phyloP scores from a whole-genome alignment of 2,888 invertebrate genomes.

The Sympetrum striolatum region DNA sequence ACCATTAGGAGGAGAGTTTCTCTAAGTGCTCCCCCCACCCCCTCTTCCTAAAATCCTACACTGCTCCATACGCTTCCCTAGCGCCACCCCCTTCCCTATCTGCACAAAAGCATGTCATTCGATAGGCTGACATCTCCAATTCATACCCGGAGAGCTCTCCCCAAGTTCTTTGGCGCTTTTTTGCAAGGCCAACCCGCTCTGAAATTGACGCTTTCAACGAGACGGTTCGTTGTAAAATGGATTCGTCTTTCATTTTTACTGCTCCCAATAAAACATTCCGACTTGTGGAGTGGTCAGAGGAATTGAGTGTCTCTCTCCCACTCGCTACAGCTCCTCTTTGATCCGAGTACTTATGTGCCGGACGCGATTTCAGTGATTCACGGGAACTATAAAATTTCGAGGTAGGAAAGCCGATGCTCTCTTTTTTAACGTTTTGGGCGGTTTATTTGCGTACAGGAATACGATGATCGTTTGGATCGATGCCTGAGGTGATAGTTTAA shows the following conservation, averaged over 20 bases:
- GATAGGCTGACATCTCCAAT: neutral
- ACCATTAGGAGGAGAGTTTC: conserved; percentile 1
- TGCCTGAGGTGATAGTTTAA: too few relatives aligned
- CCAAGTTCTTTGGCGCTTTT: neutral
- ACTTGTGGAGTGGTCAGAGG: neutral
- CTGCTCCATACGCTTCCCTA: neutral
- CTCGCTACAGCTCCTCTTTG: neutral
- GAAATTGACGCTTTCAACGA: neutral
- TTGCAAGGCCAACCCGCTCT: neutral
- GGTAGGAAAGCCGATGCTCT: neutral
- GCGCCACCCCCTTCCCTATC: neutral
- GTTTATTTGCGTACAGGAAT: neutral
- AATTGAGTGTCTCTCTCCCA: neutral
- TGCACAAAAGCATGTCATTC: neutral
- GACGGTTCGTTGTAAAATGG: neutral
- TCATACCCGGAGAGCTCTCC: neutral
- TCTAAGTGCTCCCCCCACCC: neutral
- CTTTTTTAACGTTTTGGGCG: neutral
- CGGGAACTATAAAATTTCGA: neutral
- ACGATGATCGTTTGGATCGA: neutral
- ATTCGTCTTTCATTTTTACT: neutral
- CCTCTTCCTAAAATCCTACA: neutral
- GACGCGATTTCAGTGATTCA: neutral
- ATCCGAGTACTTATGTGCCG: neutral
- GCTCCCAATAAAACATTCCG: neutral